Base-by-base conservation (phyloP, 2,888 invertebrate species). In the Stenodera caucasica region DNA sequence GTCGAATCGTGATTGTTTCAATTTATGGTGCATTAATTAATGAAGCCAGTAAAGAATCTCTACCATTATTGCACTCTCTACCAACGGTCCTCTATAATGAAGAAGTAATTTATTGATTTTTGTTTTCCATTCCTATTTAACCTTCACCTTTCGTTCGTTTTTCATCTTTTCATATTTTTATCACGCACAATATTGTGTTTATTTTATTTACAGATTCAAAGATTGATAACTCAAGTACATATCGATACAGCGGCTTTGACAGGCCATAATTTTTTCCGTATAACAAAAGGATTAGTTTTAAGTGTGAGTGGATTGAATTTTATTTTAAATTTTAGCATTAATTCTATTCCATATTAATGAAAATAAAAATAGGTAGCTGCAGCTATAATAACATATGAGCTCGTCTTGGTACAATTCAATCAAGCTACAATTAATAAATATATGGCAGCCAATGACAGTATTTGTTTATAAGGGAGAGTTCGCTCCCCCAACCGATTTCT, bases 11-110 rank as follows among this genome's bases (percentile, higher is more conserved):
- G 15, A 70, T 65, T 32, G 75, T 80, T 1, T 76, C 74, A 30
- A 60, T 78, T 2, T 76, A 71, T 67, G 78, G 75, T 9, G 76
- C 78, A 12, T 70, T 69, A 67, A 73, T 79, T 23, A 71, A 78
- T 57, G 78, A 78, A 40, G 78, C 76, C 65, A 77, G 78, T 55
- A 68, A 65, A 49, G 72, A 72, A 58, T 74, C 78, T 5, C 60
- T 73, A 12, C 61, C 64, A 12, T 82, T 86, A 1, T 71, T 89
- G n/a, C 88, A 87, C 72, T 84, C 87, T 37, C 86, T 88, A 1
- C 84, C 88, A 0, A 84, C 85, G 1, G 82, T 84, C 0, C 84
- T 84, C 8, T 90, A 87, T 69, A 86, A 87, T 65, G 79, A 83
- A 18, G 88, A 89, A 83, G 88, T 88, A 71, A 45, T 33, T 12